A percentile compares a stretch with the other conserved stretches of the same genome.
These are phyloP conservation scores for Irena cyanogastra DNA, from an alignment of 2,113 vertebrate genomes.

Conservation along the genomic window DNA sequence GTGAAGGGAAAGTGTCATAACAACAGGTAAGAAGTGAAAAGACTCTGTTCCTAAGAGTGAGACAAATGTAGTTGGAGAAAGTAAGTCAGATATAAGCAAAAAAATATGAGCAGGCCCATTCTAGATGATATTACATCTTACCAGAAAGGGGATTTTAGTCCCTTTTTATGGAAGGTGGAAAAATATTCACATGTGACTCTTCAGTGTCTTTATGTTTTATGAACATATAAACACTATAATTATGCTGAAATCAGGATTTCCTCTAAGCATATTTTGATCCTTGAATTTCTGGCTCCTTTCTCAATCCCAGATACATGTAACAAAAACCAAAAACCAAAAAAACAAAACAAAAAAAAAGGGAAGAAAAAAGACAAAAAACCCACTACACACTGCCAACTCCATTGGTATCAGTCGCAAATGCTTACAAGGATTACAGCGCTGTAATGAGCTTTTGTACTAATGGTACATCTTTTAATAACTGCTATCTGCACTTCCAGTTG, in stretches of 20 bases:
- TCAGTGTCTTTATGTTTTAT: not conserved
- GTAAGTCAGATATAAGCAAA: not conserved
- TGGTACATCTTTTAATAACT: slow-evolving; percentile 54
- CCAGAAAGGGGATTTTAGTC: not conserved
- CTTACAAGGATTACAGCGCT: not conserved
- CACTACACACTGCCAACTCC: not conserved
- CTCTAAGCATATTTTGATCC: not conserved
- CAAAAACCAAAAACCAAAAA: not conserved
- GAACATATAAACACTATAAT: not conserved
- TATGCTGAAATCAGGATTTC: not conserved
- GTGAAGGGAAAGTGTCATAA: not conserved
- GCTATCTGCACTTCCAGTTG: slow-evolving; percentile 47
- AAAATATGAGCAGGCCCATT: not conserved
- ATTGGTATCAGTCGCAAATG: slow-evolving; percentile 37
- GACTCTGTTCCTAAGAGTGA: not conserved
- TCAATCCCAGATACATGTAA: not conserved
- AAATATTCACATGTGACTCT: not conserved
- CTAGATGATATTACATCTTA: not conserved
- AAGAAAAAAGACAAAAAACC: not conserved
- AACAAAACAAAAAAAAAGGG: accelerated
- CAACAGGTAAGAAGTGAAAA: not conserved
- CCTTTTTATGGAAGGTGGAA: not conserved
- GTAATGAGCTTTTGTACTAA: slow-evolving; percentile 59
- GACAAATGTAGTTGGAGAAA: not conserved
- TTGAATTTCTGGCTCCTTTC: not conserved